Percentiles rank a stretch among this genome's conserved stretches.
Evolutionary conservation across 2,888 invertebrate species (phyloP).

Genomic region (Leptura quadrifasciata): DNA sequence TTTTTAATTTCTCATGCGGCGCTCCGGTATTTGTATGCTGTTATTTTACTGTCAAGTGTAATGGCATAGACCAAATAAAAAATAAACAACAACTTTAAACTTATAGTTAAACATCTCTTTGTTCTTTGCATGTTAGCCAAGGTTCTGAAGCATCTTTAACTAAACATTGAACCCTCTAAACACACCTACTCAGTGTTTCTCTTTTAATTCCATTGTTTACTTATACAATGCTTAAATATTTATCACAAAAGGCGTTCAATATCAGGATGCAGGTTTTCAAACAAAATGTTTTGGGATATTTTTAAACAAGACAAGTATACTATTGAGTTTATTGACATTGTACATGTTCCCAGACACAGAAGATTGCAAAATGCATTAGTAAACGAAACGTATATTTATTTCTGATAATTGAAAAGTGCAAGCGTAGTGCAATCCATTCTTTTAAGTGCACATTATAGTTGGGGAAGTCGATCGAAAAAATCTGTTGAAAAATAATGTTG

Average conservation of each 20-base stretch:
- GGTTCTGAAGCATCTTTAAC: background rate
- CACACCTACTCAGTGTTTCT: conserved; percentile 3
- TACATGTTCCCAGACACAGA: background rate
- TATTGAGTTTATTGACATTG: conserved; percentile 34
- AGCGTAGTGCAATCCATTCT: background rate
- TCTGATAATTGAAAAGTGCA: conserved; percentile 4
- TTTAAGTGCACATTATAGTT: too few species aligned
- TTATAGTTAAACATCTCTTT: background rate
- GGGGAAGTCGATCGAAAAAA: too few species aligned
- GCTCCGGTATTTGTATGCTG: too few species aligned
- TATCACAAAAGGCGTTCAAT: conserved; percentile 38
- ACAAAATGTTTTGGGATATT: conserved; percentile 39
- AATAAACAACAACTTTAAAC: background rate
- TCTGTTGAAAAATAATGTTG: too few species aligned
- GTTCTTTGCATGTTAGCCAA: background rate
- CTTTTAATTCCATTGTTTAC: conserved; percentile 28
- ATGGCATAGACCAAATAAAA: background rate
- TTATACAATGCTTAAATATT: conserved; percentile 39
- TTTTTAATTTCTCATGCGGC: too few species aligned
- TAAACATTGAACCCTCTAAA: conserved; percentile 1
- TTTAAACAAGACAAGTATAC: conserved; percentile 33
- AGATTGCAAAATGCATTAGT: conserved; percentile 27
- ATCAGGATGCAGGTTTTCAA: conserved; percentile 43
- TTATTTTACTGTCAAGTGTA: background rate
- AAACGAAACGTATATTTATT: background rate